phyloP scores from a whole-genome alignment of 2,113 vertebrate genomes.

The Datnioides undecimradiatus region DNA sequence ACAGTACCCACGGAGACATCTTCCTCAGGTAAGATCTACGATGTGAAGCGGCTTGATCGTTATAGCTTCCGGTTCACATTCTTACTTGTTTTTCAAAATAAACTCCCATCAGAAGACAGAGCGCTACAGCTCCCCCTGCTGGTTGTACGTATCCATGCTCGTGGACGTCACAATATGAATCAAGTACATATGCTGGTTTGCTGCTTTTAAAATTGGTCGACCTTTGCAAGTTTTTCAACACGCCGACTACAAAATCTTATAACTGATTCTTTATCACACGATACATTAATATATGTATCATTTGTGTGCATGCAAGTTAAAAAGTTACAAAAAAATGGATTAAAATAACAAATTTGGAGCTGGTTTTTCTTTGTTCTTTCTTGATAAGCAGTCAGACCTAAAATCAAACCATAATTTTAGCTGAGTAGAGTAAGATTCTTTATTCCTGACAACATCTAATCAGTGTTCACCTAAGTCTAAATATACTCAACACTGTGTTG shows the following conservation, averaged over 20 bases:
- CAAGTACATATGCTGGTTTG: neutral
- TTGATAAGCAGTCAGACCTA: neutral
- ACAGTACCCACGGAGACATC: neutral
- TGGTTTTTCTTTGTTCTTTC: neutral
- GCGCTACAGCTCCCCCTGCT: neutral
- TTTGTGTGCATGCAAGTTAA: neutral
- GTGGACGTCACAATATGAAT: neutral
- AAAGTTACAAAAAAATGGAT: too few species aligned
- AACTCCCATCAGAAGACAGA: neutral
- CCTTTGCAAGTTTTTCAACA: neutral
- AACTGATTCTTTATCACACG: neutral
- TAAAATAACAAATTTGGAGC: neutral
- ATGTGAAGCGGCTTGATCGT: neutral
- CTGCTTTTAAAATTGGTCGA: neutral
- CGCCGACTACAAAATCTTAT: neutral
- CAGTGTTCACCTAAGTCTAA: neutral
- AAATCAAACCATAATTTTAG: neutral
- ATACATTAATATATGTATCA: neutral
- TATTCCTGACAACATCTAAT: neutral
- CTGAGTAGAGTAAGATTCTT: neutral
- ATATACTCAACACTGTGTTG: neutral
- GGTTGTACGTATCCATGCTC: too few species aligned
- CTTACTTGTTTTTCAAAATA: conserved; percentile 29
- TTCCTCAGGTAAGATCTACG: conserved; percentile 27
- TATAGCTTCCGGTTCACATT: conserved; percentile 56